Evolutionary conservation across 2,113 vertebrate genomes (phyloP).

Genomic region (Nerophis lumbriciformis): DNA sequence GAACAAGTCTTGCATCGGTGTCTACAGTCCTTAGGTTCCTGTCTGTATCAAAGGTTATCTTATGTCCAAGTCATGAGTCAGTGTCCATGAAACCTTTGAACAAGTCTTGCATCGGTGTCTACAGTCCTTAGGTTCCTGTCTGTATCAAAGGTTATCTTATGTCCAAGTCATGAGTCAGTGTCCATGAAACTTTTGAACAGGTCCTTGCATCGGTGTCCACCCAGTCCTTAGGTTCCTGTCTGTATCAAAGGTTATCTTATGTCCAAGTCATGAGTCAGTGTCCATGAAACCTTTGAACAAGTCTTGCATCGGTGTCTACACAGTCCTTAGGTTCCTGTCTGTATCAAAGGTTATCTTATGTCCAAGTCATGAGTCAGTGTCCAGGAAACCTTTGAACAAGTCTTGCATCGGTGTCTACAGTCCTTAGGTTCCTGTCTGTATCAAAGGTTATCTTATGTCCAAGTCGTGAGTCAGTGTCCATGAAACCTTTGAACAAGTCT

Average conservation of each 20-base stretch:
- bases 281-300: not conserved
- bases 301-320: not conserved
- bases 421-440: not conserved
- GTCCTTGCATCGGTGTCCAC: not conserved
- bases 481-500: not conserved
- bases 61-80: not conserved
- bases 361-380: not conserved
- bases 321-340: not conserved
- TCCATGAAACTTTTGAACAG: not conserved
- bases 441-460: not conserved
- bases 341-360: not conserved
- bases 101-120: not conserved
- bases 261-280: not conserved
- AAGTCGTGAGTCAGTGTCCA: not conserved
- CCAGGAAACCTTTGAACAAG: not conserved
- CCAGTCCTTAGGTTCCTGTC: not conserved
- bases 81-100: not conserved
- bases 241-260: not conserved
- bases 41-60: not conserved
- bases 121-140: not conserved
- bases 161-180: not conserved
- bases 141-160: not conserved
- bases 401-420: not conserved
- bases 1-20: not conserved
- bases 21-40: not conserved